Conservation (phyloP, 2,113 vertebrate genomes). For the Sarotherodon lohbergeri region DNA sequence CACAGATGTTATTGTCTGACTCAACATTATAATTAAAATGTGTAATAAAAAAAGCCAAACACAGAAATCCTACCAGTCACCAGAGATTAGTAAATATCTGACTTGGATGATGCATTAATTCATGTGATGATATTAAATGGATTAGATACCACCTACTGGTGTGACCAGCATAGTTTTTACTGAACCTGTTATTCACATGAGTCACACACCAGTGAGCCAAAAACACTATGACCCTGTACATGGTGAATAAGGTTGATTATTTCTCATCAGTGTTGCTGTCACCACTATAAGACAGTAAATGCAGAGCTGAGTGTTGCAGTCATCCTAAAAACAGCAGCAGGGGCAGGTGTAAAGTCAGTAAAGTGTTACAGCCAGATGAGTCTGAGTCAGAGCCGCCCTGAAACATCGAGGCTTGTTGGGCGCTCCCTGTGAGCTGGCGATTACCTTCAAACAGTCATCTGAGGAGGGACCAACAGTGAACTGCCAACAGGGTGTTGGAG, state of each 20-base stretch:
- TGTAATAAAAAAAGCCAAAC: background rate
- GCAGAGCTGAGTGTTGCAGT: background rate
- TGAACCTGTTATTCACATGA: background rate
- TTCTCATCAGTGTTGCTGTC: background rate
- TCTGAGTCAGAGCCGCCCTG: background rate
- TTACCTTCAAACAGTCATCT: background rate
- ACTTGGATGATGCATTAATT: background rate
- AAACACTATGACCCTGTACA: background rate
- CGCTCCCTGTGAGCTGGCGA: background rate
- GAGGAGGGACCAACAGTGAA: background rate
- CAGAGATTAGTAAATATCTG: background rate
- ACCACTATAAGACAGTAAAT: background rate
- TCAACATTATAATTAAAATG: background rate
- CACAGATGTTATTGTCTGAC: background rate
- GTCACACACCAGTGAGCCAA: background rate
- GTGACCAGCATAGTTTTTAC: background rate
- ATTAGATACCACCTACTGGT: background rate
- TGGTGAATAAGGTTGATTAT: background rate
- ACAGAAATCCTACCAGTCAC: background rate
- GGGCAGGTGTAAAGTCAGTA: background rate
- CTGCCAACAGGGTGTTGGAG: background rate
- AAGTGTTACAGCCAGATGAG: background rate
- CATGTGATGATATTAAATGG: background rate
- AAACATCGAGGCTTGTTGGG: background rate
- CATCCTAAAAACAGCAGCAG: background rate